Conservation (phyloP, 1,140 invertebrate species). For the Battus philenor region DNA sequence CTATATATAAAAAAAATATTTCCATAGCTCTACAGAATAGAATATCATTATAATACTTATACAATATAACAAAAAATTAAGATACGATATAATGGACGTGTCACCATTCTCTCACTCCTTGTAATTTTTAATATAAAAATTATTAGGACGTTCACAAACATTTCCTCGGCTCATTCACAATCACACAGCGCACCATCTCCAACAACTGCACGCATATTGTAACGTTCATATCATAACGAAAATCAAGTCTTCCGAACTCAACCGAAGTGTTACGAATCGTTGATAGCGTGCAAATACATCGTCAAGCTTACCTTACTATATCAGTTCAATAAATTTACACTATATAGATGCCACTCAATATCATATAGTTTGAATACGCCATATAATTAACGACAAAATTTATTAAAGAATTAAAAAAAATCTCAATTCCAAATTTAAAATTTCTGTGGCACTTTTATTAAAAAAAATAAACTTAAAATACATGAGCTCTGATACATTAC, state of each 20-base stretch:
- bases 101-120: constrained; percentile 58
- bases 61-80: constrained; percentile 53
- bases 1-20: constrained; percentile 69
- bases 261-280: no score
- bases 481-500: constrained; percentile 40
- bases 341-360: constrained; percentile 39
- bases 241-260: no score
- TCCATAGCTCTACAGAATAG: constrained; percentile 64
- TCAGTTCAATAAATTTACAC: constrained; percentile 60
- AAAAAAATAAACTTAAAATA: constrained; percentile 29
- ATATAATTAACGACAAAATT: constrained; percentile 27
- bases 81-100: constrained; percentile 60
- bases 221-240: constrained; percentile 16
- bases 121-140: constrained; percentile 75
- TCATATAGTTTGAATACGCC: constrained; percentile 23
- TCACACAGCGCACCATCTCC: constrained; percentile 6
- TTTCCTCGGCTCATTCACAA: constrained; percentile 3
- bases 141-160: constrained; percentile 51
- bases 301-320: constrained; percentile 44
- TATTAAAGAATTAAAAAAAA: constrained; percentile 28
- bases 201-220: constrained; percentile 25
- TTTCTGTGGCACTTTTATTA: constrained; percentile 54
- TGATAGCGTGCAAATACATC: constrained; percentile 43
- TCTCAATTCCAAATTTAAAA: constrained; percentile 34
- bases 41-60: constrained; percentile 66